Evolutionary conservation across 2,797 vertebrate genomes (phyloP).

Genomic region (Tragopan temminckii): DNA sequence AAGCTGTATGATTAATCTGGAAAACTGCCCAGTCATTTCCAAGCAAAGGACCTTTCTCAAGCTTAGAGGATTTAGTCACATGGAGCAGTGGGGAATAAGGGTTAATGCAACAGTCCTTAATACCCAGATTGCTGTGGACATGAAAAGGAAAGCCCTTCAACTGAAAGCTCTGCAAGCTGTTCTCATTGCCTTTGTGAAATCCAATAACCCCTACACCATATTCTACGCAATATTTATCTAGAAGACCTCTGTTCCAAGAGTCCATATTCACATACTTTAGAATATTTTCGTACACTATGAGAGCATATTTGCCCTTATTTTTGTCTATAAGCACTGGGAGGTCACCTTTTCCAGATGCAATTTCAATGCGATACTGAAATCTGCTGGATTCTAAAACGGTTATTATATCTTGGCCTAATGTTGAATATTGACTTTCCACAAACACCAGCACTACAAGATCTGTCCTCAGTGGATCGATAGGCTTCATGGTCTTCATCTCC

Average conservation of each 20-base stretch:
- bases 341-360: slow-evolving; percentile 96
- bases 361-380: slow-evolving; percentile 93
- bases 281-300: slow-evolving; percentile 96
- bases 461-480: slow-evolving; percentile 86
- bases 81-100: slow-evolving; percentile 92
- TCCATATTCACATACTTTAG: slow-evolving; percentile 94
- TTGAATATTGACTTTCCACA: slow-evolving; percentile 97
- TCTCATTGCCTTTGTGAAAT: slow-evolving; percentile 92
- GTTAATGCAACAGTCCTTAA: slow-evolving; percentile 94
- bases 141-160: slow-evolving; percentile 90
- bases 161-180: slow-evolving; percentile 87
- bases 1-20: slow-evolving; percentile 92
- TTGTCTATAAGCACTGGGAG: slow-evolving; percentile 92
- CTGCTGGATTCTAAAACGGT: slow-evolving; percentile 93
- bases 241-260: slow-evolving; percentile 93
- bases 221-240: slow-evolving; percentile 95
- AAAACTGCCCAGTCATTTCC: slow-evolving; percentile 96
- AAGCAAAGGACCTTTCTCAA: slow-evolving; percentile 88
- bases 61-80: slow-evolving; percentile 90
- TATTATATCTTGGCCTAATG: slow-evolving; percentile 95
- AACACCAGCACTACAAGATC: slow-evolving; percentile 93
- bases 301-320: slow-evolving; percentile 90
- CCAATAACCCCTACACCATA: slow-evolving; percentile 93
- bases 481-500: slow-evolving; percentile 85
- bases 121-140: slow-evolving; percentile 89